These are phyloP conservation scores for Nemoura dubitans DNA, from an alignment of 2,888 invertebrate genomes.

Conservation along the genomic window DNA sequence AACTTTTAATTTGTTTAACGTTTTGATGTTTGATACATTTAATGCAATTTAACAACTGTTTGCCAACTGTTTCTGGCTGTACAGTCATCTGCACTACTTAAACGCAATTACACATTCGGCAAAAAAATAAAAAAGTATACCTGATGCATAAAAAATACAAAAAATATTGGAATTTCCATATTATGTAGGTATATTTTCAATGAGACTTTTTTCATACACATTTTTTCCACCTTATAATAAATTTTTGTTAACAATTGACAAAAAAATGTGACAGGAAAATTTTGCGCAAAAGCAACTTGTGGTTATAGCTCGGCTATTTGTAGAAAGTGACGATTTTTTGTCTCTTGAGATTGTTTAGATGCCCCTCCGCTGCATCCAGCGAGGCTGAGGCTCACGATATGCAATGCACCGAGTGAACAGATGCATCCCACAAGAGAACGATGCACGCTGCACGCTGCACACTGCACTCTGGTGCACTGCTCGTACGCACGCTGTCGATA, in stretches of 20 bases:
- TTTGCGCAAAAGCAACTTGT: background rate
- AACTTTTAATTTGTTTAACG: too few relatives aligned
- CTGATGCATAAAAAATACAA: too few relatives aligned
- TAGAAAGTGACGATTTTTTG: slow-evolving; percentile 1
- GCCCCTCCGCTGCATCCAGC: background rate
- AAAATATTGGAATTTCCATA: too few relatives aligned
- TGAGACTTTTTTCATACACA: too few relatives aligned
- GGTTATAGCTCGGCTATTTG: background rate
- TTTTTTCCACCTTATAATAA: too few relatives aligned
- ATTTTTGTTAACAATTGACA: background rate
- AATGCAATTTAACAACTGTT: too few relatives aligned
- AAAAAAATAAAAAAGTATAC: too few relatives aligned
- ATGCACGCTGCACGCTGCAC: background rate
- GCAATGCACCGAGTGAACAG: background rate
- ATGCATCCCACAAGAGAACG: background rate
- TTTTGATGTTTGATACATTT: too few relatives aligned
- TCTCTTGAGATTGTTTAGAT: background rate
- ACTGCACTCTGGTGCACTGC: background rate
- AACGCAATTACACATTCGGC: too few relatives aligned
- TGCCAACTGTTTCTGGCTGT: too few relatives aligned
- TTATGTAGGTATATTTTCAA: too few relatives aligned
- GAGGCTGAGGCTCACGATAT: background rate
- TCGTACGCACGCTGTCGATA: background rate
- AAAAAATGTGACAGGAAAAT: background rate
- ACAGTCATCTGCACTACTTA: too few relatives aligned